Evolutionary conservation across 2,888 invertebrate genomes (phyloP), one percentile per base, ranked within the genome.

Genomic region (Pinctada fucata): DNA sequence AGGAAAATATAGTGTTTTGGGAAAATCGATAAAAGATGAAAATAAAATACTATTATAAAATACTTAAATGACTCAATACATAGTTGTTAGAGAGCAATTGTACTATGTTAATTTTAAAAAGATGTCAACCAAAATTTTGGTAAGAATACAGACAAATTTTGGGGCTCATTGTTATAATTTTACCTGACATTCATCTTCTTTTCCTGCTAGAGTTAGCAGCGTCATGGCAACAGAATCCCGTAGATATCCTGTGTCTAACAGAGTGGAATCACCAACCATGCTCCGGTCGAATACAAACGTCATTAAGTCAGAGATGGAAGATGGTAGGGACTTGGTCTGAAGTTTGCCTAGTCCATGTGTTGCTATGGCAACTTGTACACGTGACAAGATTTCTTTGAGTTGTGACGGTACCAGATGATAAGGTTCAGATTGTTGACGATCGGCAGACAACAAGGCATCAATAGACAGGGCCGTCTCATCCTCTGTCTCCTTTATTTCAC

Each of bases 401-500:
- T 16, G 50, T 66, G 13, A 72, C n/a, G 71, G 67, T 47, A 72
- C 70, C 31, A 72, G 70, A 49, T 79, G 75, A n/a, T 66, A 71
- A 3, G 79, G 58, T n/a, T 75, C 64, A 50, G 78, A 75, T n/a
- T 69, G 58, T n/a, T 68, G 73, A 64, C 74, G 58, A 68, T 82
- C 74, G 48, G 68, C 76, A 10, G 68, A 72, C 67, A 82, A 70
- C 4, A 82, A 52, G 58, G 51, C 51, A 4, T 66, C 52, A 8
- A 79, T 58, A 5, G 81, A 75, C 31, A 73, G 49, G 10, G 82
- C 80, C 45, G 79, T 70, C 47, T 75, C 78, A 64, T 64, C 78
- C 71, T 85, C 85, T 45, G 83, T 16, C 3, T 58, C 50, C 48
- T 79, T 49, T 48, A 74, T 69, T 10, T 76, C 76, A 63, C 85